Base-by-base conservation (phyloP, 2,113 vertebrate species). In the Ornithorhynchus anatinus region DNA sequence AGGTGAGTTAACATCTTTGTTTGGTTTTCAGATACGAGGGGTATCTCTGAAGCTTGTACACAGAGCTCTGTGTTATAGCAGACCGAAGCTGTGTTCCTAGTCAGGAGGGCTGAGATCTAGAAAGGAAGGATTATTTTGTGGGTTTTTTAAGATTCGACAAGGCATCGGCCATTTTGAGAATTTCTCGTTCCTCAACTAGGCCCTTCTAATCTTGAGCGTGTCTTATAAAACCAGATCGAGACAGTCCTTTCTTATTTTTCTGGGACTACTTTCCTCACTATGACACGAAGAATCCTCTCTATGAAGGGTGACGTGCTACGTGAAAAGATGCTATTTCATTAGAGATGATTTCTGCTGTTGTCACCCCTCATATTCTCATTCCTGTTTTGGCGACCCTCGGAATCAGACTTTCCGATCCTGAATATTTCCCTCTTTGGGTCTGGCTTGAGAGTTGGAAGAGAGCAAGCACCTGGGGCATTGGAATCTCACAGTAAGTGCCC, bases 371-470 rank as follows among this genome's bases (percentile, higher is more conserved):
- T n/a, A n/a, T n/a, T n/a, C n/a, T n/a, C n/a, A n/a, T n/a, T n/a
- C n/a, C n/a, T n/a, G n/a, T n/a, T n/a, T n/a, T n/a, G n/a, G n/a
- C n/a, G n/a, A n/a, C 33, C 32, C 8, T 36, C 61, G 16, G 47
- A 13, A 67, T 72, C 14, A 4, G 9, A 50, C 53, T 64, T 9
- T 39, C 72, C 48, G 47, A 65, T 61, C 54, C 31, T 66, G n/a
- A n/a, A n/a, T n/a, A n/a, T n/a, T n/a, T n/a, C n/a, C n/a, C n/a
- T n/a, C n/a, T n/a, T n/a, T n/a, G n/a, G n/a, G n/a, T n/a, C n/a
- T n/a, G n/a, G n/a, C n/a, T n/a, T n/a, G n/a, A n/a, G n/a, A n/a
- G n/a, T n/a, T n/a, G n/a, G n/a, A n/a, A n/a, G n/a, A n/a, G n/a
- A n/a, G n/a, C n/a, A n/a, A n/a, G n/a, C n/a, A n/a, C n/a, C n/a